Evolutionary conservation across 2,888 invertebrate species (phyloP).

Genomic region (Stenurella melanura): DNA sequence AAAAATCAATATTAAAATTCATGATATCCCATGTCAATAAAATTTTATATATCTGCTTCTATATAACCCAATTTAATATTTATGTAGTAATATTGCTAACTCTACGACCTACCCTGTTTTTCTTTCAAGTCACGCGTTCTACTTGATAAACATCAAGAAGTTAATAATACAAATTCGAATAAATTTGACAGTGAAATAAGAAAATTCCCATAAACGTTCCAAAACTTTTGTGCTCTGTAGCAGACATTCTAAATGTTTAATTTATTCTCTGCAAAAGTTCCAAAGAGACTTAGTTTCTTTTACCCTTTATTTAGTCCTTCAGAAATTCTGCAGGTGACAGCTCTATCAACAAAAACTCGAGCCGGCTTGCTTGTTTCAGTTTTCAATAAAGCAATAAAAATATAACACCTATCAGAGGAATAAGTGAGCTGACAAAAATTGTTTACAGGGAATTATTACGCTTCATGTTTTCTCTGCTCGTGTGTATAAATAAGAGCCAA

Average conservation of each 20-base stretch:
- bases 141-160: conserved; percentile 26
- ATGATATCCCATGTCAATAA: conserved; percentile 2
- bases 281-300: background rate
- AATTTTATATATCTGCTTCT: conserved; percentile 10
- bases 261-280: conserved; percentile 18
- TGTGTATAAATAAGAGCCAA: background rate
- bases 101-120: background rate
- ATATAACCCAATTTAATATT: conserved; percentile 4
- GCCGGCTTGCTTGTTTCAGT: conserved; percentile 17
- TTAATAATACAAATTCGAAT: conserved; percentile 17
- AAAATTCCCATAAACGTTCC: conserved; percentile 23
- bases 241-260: conserved; percentile 19
- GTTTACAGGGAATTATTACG: conserved; percentile 24
- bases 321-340: conserved; percentile 30
- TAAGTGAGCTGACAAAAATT: conserved; percentile 28
- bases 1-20: conserved; percentile 1
- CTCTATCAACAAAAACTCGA: conserved; percentile 28
- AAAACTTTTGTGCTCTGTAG: conserved; percentile 10
- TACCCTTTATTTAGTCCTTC: conserved; percentile 8
- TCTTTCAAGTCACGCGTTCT: conserved; percentile 21
- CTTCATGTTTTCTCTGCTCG: conserved; percentile 17
- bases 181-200: conserved; percentile 1
- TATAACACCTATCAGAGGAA: conserved; percentile 15
- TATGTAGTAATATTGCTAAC: conserved; percentile 5
- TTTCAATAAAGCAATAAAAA: conserved; percentile 35